Evolutionary conservation across 2,113 vertebrate genomes (phyloP), one percentile per base, ranked within the genome.

Genomic region (Barbus barbus): DNA sequence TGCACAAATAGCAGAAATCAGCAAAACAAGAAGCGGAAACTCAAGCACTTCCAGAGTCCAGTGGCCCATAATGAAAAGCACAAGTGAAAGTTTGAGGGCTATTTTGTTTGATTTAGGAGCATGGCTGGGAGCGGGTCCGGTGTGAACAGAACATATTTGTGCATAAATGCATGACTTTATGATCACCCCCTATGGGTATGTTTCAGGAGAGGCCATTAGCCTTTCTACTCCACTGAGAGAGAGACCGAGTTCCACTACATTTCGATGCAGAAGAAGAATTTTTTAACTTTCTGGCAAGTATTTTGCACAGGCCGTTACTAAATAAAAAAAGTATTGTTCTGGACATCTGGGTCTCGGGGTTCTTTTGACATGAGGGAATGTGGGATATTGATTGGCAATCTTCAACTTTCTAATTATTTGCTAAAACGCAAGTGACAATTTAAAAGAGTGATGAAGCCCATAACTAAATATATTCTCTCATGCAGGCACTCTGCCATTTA

Each of bases 201-300:
- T 78, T 82, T 85, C 77, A 58, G 26, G 78, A 81, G 60, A 76
- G 56, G 63, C 82, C 73, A 87, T 87, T 81, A 84, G 60, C 76
- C 69, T 73, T 72, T 36, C 44, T 65, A 33, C 38, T 63, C 44
- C 26, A 82, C 26, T 53, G 60, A 56, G 61, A 38, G 81, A 78
- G 78, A 81, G 56, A 26, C 22, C n/a, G 60, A 77, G 24, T 22
- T 20, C 13, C 26, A 26, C 26, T 53, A 9, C 26, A 51, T 51
- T 76, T 76, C 24, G 31, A 76, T 53, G 73, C 46, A 76, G n/a
- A 31, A 53, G 33, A 53, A 76, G 8, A 20, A 76, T 33, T 33
- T 33, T 33, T 51, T 31, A 33, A 26, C 9, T 51, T 53, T 51
- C 46, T 53, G 73, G 53, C 73, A 75, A 18, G 16, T 31, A 53